Evolutionary conservation across 2,797 vertebrate species (phyloP).

Genomic region (Mergus octosetaceus): DNA sequence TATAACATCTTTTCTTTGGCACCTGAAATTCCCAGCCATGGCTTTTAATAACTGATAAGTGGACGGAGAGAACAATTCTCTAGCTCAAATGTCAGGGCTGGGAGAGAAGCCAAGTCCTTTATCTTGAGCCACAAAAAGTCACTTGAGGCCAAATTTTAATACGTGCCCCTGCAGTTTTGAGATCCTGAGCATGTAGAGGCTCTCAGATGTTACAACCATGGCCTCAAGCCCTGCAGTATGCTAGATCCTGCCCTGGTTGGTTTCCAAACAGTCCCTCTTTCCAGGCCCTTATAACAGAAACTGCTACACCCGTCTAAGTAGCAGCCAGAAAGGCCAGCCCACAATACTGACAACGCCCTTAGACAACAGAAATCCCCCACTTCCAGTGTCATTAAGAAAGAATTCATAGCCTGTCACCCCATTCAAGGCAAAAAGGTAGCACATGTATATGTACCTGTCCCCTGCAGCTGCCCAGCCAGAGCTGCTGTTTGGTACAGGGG

Average conservation of each 20-base stretch:
- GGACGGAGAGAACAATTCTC: not conserved
- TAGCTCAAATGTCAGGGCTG: not conserved
- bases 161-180: not conserved
- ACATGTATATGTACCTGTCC: not conserved
- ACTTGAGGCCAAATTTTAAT: not conserved
- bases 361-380: not conserved
- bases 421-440: not conserved
- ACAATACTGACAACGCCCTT: slow-evolving; percentile 4
- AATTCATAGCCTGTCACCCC: not conserved
- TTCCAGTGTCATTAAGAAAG: not conserved
- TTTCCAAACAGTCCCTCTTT: slow-evolving; percentile 38
- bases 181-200: fast-evolving
- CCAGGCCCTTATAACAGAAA: slow-evolving; percentile 35
- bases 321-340: slow-evolving; percentile 25
- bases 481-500: not conserved
- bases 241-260: not conserved
- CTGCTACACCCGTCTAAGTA: slow-evolving; percentile 29
- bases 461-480: not conserved
- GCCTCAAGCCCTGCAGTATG: slow-evolving; percentile 1
- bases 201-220: not conserved
- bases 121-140: not conserved
- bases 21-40: not conserved
- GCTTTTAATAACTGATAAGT: not conserved
- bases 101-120: not conserved
- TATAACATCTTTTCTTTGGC: not conserved